Evolutionary conservation across 2,113 vertebrate species (phyloP).

Genomic region (Calypte anna): DNA sequence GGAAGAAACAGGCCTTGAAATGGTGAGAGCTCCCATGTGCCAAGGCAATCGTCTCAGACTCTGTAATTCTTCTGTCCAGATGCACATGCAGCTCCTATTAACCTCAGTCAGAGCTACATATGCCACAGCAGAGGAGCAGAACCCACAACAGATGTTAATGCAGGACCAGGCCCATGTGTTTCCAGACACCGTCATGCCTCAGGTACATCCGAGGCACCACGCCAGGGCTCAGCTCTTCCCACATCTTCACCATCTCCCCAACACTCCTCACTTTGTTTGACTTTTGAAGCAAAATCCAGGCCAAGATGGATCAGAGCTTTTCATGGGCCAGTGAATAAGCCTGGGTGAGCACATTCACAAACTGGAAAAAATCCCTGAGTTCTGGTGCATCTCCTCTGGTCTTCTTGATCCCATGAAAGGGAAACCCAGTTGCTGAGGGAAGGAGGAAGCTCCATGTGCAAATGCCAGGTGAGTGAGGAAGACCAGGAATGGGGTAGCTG

Average conservation of each 20-base stretch:
- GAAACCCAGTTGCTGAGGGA: neutral
- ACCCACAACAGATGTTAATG: neutral
- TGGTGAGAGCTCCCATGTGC: neutral
- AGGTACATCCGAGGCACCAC: fast-evolving
- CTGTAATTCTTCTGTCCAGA: neutral
- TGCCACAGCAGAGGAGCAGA: neutral
- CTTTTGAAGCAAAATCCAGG: neutral
- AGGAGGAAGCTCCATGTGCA: neutral
- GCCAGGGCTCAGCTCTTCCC: neutral
- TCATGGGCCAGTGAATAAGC: neutral
- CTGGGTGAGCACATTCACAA: neutral
- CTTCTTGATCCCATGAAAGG: neutral
- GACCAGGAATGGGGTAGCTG: neutral
- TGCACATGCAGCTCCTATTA: neutral
- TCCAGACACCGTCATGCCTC: neutral
- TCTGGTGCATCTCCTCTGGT: neutral
- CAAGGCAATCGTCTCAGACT: neutral
- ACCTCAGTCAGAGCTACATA: neutral
- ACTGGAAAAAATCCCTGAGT: neutral
- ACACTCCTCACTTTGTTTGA: neutral
- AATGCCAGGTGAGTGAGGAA: neutral
- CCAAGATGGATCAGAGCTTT: neutral
- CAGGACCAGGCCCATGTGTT: neutral
- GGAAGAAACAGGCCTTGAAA: neutral
- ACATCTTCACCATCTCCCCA: fast-evolving